Percentiles rank a stretch among this genome's conserved stretches.
phyloP scores from a whole-genome alignment of 2,888 invertebrate genomes.

The Dastarcus helophoroides region DNA sequence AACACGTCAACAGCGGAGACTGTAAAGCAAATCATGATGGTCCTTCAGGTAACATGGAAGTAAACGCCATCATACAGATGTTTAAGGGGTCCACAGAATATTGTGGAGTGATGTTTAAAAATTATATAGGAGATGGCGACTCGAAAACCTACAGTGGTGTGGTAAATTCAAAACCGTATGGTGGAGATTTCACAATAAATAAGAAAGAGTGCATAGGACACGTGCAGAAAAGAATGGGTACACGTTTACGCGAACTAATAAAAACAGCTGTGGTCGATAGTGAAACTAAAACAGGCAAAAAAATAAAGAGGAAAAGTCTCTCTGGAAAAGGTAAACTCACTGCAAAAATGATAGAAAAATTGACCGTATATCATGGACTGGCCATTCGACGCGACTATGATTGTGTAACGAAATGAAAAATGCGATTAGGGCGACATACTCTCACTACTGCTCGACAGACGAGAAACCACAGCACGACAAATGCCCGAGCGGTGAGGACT shows the following conservation, averaged over 20 bases:
- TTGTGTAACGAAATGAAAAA: no score
- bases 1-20: background rate
- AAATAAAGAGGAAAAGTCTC: no score
- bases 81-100: constrained; percentile 13
- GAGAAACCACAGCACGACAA: background rate
- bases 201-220: no score
- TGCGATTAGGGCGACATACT: no score
- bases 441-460: background rate
- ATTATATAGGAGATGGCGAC: constrained; percentile 16
- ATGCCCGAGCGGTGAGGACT: background rate
- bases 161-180: constrained; percentile 15
- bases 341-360: no score
- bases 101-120: constrained; percentile 12
- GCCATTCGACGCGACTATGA: no score
- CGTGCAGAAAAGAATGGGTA: no score
- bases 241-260: no score
- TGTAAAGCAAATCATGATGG: constrained; percentile 3
- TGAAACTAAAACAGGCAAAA: no score
- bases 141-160: constrained; percentile 15
- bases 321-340: no score
- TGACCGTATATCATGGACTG: no score
- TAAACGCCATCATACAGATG: constrained; percentile 15
- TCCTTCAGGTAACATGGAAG: constrained; percentile 16
- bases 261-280: no score
- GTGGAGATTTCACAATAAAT: constrained; percentile 11